These are phyloP conservation scores for Exephanes ischioxanthus DNA, from an alignment of 2,888 invertebrate genomes.

Conservation along the genomic window DNA sequence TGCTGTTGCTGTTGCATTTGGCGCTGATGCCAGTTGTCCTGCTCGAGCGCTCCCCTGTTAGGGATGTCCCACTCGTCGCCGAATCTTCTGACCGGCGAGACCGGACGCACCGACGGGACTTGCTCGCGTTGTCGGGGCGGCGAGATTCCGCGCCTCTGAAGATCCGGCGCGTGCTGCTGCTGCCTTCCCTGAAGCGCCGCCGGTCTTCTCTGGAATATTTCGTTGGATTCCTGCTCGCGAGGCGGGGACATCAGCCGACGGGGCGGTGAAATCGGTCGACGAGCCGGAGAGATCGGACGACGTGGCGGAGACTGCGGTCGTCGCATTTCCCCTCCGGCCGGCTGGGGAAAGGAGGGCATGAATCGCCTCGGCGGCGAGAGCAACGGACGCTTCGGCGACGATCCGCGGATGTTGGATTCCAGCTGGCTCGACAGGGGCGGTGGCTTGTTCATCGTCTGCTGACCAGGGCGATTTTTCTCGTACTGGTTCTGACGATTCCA, in stretches of 20 bases:
- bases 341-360: slow-evolving; percentile 37
- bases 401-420: slow-evolving; percentile 42
- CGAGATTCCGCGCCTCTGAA: slow-evolving; percentile 64
- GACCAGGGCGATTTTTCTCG: slow-evolving; percentile 30
- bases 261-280: slow-evolving; percentile 55
- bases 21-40: slow-evolving; percentile 70
- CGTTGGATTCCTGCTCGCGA: slow-evolving; percentile 49
- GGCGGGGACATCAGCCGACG: slow-evolving; percentile 54
- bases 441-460: slow-evolving; percentile 12
- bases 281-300: slow-evolving; percentile 47
- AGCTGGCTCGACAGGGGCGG: slow-evolving; percentile 24
- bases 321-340: slow-evolving; percentile 15
- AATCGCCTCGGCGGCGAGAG: slow-evolving; percentile 69
- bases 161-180: slow-evolving; percentile 54
- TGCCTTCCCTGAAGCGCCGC: slow-evolving; percentile 36
- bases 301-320: slow-evolving; percentile 46
- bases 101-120: slow-evolving; percentile 61
- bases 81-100: slow-evolving; percentile 72
- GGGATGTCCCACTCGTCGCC: slow-evolving; percentile 83
- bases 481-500: slow-evolving; percentile 68
- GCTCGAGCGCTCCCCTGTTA: slow-evolving; percentile 78
- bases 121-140: slow-evolving; percentile 67
- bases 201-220: slow-evolving; percentile 63
- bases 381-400: slow-evolving; percentile 64
- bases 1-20: slow-evolving; percentile 48